A percentile compares a stretch with the other conserved stretches of the same genome.
Conservation (phyloP, 2,113 vertebrate species). For the Microtus oregoni region DNA sequence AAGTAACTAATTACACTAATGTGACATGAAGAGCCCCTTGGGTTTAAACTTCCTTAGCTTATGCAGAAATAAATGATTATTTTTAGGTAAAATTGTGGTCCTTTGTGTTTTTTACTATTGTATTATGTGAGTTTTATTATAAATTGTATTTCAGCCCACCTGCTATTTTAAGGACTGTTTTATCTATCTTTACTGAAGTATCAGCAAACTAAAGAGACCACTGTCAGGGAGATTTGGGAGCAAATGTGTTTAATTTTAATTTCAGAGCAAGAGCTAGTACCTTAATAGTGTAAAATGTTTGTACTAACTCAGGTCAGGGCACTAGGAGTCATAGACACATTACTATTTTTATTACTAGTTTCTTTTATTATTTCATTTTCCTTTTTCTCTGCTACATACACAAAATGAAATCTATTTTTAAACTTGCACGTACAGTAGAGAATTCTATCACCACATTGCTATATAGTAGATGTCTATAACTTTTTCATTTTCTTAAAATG, state of each 20-base stretch:
- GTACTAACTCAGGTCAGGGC: neutral
- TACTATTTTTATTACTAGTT: neutral
- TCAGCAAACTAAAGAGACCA: slow-evolving; percentile 22
- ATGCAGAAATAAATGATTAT: neutral
- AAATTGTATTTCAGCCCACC: neutral
- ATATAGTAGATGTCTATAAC: neutral
- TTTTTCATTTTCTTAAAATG: neutral
- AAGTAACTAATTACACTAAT: neutral
- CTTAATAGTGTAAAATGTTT: neutral
- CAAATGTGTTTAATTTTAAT: slow-evolving; percentile 36
- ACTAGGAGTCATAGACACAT: neutral
- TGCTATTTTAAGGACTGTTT: slow-evolving; percentile 40
- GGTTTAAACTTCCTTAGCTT: neutral
- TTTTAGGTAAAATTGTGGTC: slow-evolving; percentile 57
- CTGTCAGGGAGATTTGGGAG: slow-evolving; percentile 41
- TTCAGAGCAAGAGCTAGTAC: neutral
- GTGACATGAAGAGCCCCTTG: neutral
- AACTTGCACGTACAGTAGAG: neutral
- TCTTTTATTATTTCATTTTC: neutral
- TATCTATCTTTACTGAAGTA: slow-evolving; percentile 43
- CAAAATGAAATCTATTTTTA: neutral
- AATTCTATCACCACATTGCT: neutral
- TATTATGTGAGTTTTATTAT: slow-evolving; percentile 4
- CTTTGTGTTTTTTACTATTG: slow-evolving; percentile 35
- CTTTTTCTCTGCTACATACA: neutral